These are phyloP conservation scores for Spodoptera littoralis DNA, from an alignment of 2,888 invertebrate genomes.

Conservation along the genomic window DNA sequence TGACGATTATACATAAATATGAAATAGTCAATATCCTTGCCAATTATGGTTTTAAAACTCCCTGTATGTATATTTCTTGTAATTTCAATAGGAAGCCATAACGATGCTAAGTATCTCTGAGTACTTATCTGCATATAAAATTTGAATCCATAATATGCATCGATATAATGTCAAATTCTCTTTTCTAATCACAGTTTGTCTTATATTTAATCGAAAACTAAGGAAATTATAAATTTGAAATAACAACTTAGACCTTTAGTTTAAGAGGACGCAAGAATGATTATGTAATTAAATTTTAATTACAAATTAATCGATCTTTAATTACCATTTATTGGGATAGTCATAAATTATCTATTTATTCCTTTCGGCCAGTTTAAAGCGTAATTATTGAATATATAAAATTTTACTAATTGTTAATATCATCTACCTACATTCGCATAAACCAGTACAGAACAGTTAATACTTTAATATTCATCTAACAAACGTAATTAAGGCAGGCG, in stretches of 20 bases:
- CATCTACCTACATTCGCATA: constrained; percentile 7
- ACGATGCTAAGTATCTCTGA: too few species aligned
- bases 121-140: too few species aligned
- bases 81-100: too few species aligned
- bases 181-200: too few species aligned
- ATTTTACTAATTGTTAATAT: constrained; percentile 23
- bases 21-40: constrained; percentile 4
- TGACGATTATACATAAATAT: constrained; percentile 4
- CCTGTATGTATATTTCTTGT: too few species aligned
- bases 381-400: constrained; percentile 31
- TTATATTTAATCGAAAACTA: too few species aligned
- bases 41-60: not conserved
- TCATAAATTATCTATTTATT: not conserved
- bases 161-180: too few species aligned
- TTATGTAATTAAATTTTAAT: constrained; percentile 2
- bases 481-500: constrained; percentile 54
- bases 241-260: too few species aligned
- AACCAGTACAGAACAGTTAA: constrained; percentile 41
- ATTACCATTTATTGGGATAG: constrained; percentile 10
- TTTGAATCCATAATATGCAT: too few species aligned
- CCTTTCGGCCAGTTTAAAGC: constrained; percentile 13
- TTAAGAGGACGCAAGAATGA: not conserved
- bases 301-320: constrained; percentile 6
- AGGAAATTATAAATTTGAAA: too few species aligned
- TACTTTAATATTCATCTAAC: constrained; percentile 56